Evolutionary conservation across 2,888 invertebrate genomes (phyloP).

Genomic region (Drosophila imparisetae): DNA sequence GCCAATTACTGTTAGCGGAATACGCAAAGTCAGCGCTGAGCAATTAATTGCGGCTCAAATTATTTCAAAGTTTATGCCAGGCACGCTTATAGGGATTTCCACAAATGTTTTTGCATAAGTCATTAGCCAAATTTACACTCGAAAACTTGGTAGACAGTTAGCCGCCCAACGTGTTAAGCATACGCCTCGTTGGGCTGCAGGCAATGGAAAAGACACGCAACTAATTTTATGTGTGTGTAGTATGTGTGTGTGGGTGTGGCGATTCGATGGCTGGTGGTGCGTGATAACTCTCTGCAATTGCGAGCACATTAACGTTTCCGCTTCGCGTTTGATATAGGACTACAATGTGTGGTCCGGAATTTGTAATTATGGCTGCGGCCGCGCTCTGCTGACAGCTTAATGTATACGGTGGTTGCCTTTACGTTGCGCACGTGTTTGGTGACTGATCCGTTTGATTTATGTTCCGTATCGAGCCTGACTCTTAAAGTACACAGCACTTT

Average conservation of each 20-base stretch:
- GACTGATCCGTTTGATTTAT: conserved; percentile 68
- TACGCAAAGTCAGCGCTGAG: conserved; percentile 37
- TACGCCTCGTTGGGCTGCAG: conserved; percentile 38
- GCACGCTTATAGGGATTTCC: neutral
- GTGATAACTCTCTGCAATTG: conserved; percentile 73
- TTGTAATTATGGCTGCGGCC: conserved; percentile 62
- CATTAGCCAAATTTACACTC: conserved; percentile 44
- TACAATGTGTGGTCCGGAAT: conserved; percentile 68
- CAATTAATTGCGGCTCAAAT: conserved; percentile 51
- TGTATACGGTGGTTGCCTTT: conserved; percentile 56
- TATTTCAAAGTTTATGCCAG: conserved; percentile 34
- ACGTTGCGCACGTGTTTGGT: conserved; percentile 63
- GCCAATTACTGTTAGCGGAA: conserved; percentile 33
- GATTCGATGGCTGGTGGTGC: conserved; percentile 37
- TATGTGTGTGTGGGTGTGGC: neutral
- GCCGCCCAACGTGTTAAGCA: conserved; percentile 43
- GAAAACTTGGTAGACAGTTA: conserved; percentile 45
- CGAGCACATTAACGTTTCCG: conserved; percentile 72
- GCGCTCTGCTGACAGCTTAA: conserved; percentile 67
- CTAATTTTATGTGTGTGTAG: neutral
- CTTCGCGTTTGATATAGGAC: conserved; percentile 71
- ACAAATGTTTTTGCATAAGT: conserved; percentile 27
- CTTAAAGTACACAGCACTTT: conserved; percentile 36
- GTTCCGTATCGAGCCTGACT: conserved; percentile 23
- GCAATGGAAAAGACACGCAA: conserved; percentile 19